These are phyloP conservation scores for Arothron firmamentum DNA, from an alignment of 2,113 vertebrate species.

Conservation along the genomic window DNA sequence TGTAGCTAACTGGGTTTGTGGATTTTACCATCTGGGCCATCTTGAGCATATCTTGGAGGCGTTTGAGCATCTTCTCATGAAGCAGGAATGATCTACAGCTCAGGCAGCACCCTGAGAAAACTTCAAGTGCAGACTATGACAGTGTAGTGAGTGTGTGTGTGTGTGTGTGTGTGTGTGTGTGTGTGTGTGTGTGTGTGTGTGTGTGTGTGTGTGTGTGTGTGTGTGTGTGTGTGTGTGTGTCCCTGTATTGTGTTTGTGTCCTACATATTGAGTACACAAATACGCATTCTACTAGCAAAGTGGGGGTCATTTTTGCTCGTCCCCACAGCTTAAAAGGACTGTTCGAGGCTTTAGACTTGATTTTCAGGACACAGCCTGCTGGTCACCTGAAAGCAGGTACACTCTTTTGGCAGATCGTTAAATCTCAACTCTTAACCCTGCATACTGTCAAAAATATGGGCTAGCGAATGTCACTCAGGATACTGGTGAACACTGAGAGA, in stretches of 20 bases:
- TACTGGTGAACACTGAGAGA: background rate
- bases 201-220: no score
- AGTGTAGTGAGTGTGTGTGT: background rate
- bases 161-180: no score
- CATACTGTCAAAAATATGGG: background rate
- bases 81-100: slow-evolving; percentile 45
- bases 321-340: no score
- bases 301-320: no score
- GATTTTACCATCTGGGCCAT: slow-evolving; percentile 39
- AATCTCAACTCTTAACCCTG: slow-evolving; percentile 9
- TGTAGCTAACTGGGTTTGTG: slow-evolving; percentile 32
- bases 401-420: slow-evolving; percentile 28
- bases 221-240: no score
- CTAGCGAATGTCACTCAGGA: background rate
- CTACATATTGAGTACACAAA: no score
- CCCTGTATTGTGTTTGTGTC: no score
- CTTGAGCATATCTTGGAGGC: slow-evolving; percentile 37
- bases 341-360: no score
- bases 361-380: background rate
- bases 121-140: slow-evolving; percentile 30
- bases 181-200: no score
- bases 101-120: slow-evolving; percentile 21
- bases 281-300: no score
- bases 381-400: background rate
- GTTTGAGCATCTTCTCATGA: slow-evolving; percentile 37